A percentile compares a stretch with the other conserved stretches of the same genome.
These are phyloP conservation scores for Eilema sororculum DNA, from an alignment of 2,888 invertebrate species.

Conservation along the genomic window DNA sequence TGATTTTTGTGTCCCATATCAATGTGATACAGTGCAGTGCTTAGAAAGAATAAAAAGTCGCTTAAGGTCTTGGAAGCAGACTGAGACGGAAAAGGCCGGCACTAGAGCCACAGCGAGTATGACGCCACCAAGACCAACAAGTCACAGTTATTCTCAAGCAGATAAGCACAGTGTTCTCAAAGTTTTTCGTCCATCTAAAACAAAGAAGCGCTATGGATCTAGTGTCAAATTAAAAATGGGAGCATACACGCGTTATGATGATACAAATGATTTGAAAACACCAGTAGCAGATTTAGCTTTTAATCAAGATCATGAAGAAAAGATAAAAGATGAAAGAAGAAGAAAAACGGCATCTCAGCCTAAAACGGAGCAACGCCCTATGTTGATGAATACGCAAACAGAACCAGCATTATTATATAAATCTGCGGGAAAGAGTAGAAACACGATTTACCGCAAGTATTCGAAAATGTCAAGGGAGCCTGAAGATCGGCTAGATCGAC, in stretches of 20 bases:
- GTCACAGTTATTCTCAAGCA: slow-evolving; percentile 14
- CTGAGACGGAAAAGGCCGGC: not conserved
- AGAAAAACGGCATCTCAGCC: not conserved
- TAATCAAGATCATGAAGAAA: not conserved
- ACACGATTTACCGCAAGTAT: not conserved
- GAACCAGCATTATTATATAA: not conserved
- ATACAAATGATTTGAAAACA: slow-evolving; percentile 7
- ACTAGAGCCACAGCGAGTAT: not conserved
- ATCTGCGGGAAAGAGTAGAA: not conserved
- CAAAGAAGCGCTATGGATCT: slow-evolving; percentile 2
- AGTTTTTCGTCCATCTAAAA: slow-evolving; percentile 7
- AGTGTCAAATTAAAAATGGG: slow-evolving; percentile 9
- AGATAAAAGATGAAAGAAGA: not conserved
- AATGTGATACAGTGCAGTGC: slow-evolving; percentile 42
- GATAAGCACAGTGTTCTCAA: slow-evolving; percentile 7
- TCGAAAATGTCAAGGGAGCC: not conserved
- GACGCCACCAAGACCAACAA: not conserved
- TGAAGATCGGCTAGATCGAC: not conserved
- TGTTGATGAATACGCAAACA: slow-evolving; percentile 4
- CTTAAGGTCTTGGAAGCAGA: slow-evolving; percentile 9
- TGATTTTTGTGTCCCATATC: slow-evolving; percentile 34
- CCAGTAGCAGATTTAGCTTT: not conserved
- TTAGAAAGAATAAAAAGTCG: slow-evolving; percentile 29
- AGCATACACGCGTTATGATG: slow-evolving; percentile 13
- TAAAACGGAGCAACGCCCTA: not conserved